phyloP scores from a whole-genome alignment of 2,113 vertebrate genomes.

The Catharus fuscescens region DNA sequence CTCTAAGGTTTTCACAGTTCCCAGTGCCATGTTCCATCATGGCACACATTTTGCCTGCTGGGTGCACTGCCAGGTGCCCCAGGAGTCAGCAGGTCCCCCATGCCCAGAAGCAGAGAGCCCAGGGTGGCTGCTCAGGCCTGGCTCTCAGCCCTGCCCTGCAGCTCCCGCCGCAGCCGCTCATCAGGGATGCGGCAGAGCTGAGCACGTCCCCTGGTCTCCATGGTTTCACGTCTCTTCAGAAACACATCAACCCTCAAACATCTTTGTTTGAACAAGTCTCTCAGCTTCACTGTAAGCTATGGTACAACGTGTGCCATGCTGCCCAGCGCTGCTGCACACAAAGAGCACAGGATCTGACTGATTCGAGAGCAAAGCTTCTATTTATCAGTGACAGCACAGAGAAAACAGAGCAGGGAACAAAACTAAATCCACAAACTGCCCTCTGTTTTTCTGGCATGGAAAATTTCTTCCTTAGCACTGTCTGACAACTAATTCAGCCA shows the following conservation, averaged over 20 bases:
- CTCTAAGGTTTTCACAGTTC: background rate
- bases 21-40: background rate
- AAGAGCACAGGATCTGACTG: background rate
- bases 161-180: rapidly evolving
- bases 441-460: background rate
- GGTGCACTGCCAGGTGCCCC: background rate
- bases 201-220: background rate
- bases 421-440: background rate
- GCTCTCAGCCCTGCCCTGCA: background rate
- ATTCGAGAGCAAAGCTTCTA: background rate
- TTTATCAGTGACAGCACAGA: background rate
- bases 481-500: background rate
- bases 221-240: background rate
- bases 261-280: constrained; percentile 17
- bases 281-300: background rate
- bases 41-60: background rate
- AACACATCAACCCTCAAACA: background rate
- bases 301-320: background rate
- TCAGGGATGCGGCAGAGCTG: background rate
- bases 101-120: background rate
- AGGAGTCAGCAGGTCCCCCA: background rate
- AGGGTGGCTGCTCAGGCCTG: rapidly evolving
- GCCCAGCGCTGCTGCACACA: background rate
- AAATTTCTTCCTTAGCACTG: background rate
- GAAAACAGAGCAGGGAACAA: background rate